Evolutionary conservation across 1,140 invertebrate genomes (phyloP), one percentile per base, ranked within the genome.

Genomic region (Ceratoteleas bidentatus): DNA sequence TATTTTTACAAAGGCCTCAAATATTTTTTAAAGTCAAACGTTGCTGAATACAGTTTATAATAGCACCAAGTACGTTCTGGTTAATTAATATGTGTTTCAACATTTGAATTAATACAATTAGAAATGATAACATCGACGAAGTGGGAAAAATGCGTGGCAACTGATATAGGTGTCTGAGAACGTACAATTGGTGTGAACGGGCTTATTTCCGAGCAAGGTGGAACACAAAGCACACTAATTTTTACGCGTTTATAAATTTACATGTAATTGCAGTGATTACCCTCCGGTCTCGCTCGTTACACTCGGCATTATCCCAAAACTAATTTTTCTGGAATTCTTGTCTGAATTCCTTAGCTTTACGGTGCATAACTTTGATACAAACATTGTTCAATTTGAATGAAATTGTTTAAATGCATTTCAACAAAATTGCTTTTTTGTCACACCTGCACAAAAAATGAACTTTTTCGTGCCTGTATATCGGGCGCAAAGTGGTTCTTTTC

Each of bases 31-130:
- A 40, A 40, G 36, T 40, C 7, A 8, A 40, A 40, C 10, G 38
- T 53, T 70, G 56, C 24, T 49, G 43, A 24, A 6, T 3, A 60
- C 43, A 52, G 0, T 74, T 74, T 74, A 60, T 58, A 58, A 58
- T 74, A 43, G 33, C 57, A 74, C 65, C 65, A 15, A 38, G 24
- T 2, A 32, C 13, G 33, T 73, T 57, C 9, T 11, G 36, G 32
- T 24, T 73, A 49, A 73, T 62, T 62, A 49, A 38, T 64, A 62
- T 73, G 24, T 24, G 24, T 24, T 24, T 24, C 4, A 24, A 24
- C 56, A 57, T 24, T 16, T 32, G 15, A 14, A 1, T 33, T 2
- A 6, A 43, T 34, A 56, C 62, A 73, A 50, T 34, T 16, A 16
- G 47, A 15, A 8, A 40, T 40, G 56, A 70, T 70, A 8, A 2